These are phyloP conservation scores for Archegozetes longisetosus DNA, from an alignment of 1,140 invertebrate species.

Conservation along the genomic window DNA sequence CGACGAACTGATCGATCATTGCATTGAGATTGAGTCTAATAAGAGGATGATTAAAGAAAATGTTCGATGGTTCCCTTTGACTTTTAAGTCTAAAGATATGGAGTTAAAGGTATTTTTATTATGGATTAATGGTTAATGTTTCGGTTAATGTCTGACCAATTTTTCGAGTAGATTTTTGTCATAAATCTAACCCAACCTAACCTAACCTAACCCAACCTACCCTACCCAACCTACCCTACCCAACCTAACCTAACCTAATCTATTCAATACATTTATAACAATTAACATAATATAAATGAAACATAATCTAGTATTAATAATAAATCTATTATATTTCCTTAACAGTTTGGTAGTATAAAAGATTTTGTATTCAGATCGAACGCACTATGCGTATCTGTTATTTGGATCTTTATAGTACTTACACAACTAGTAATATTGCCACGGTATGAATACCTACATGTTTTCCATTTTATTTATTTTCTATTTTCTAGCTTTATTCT, in stretches of 20 bases:
- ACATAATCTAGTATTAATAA: too few relatives aligned
- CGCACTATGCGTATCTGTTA: constrained; percentile 72
- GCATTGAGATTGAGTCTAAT: constrained; percentile 81
- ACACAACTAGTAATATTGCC: constrained; percentile 61
- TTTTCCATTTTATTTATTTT: not conserved
- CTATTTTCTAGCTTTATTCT: not conserved
- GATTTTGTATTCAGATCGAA: constrained; percentile 56
- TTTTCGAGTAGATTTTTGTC: too few relatives aligned
- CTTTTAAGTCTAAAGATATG: constrained; percentile 55
- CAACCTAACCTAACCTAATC: too few relatives aligned
- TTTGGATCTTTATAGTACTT: constrained; percentile 72
- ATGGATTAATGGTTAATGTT: not conserved
- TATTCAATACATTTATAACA: too few relatives aligned
- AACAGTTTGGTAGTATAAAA: constrained; percentile 62
- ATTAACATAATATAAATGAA: too few relatives aligned
- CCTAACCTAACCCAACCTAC: too few relatives aligned
- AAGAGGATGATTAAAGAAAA: constrained; percentile 74
- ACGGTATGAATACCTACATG: constrained; percentile 35
- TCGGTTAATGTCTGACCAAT: too few relatives aligned
- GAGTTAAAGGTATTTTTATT: constrained; percentile 44
- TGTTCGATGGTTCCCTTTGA: constrained; percentile 64
- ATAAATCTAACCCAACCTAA: too few relatives aligned
- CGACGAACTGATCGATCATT: constrained; percentile 69
- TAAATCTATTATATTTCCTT: not conserved
- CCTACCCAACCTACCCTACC: too few relatives aligned